phyloP scores from a whole-genome alignment of 2,113 vertebrate genomes.

The Corvus hawaiiensis region DNA sequence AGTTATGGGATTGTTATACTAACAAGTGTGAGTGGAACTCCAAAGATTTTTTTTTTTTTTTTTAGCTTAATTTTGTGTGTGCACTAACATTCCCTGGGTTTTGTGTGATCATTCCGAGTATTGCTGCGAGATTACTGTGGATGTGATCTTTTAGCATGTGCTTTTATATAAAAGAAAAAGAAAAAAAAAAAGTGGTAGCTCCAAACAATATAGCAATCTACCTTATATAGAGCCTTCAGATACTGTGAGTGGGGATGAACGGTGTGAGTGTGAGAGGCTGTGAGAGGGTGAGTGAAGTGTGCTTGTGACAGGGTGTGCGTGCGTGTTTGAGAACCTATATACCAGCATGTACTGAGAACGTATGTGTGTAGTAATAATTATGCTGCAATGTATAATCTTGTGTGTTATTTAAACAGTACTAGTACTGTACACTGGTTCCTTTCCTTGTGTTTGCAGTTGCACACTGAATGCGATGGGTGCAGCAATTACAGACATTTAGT shows the following conservation, averaged over 20 bases:
- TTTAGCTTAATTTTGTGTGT: conserved; percentile 81
- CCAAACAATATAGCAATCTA: conserved; percentile 83
- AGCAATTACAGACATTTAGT: conserved; percentile 71
- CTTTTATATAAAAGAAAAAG: conserved; percentile 75
- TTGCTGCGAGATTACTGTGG: conserved; percentile 82
- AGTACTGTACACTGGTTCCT: conserved; percentile 89
- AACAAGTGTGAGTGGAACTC: conserved; percentile 86
- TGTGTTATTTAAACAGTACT: conserved; percentile 91
- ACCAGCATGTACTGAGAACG: conserved; percentile 82
- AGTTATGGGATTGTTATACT: conserved; percentile 82
- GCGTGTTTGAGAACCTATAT: conserved; percentile 71
- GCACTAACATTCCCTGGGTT: conserved; percentile 88
- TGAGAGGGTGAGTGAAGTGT: background rate
- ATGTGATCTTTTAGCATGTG: conserved; percentile 86
- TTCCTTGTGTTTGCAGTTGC: conserved; percentile 80
- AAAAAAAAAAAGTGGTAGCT: conserved; percentile 68
- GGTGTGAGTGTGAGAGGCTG: conserved; percentile 55
- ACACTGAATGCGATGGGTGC: conserved; percentile 79
- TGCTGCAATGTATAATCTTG: conserved; percentile 85
- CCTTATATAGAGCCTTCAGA: conserved; percentile 86
- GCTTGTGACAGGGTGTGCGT: background rate
- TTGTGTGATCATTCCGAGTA: conserved; percentile 84
- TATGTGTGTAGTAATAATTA: conserved; percentile 83
- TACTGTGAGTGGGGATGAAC: conserved; percentile 80
- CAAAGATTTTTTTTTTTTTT: conserved; percentile 82